Base-by-base conservation (phyloP, 1,140 invertebrate species). In the Diabrotica undecimpunctata region DNA sequence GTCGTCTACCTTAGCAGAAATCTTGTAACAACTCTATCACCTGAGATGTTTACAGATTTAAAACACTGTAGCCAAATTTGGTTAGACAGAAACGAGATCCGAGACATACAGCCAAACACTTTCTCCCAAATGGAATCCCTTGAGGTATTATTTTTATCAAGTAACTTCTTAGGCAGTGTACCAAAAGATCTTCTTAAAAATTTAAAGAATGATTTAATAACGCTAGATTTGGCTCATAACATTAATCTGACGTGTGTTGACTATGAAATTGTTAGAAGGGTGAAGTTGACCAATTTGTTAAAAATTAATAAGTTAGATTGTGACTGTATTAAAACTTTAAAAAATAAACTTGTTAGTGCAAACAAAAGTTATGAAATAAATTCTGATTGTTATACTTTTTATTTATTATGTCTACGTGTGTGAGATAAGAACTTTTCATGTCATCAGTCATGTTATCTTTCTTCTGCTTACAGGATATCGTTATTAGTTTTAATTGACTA, bases 1-100 rank as follows among this genome's bases (percentile, higher is more conserved):
- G 74, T 70, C 36, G 73, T 78, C 53, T 75, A 62, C 58, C 65
- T 78, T 9, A 73, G 70, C 54, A 74, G 72, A 56, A 78, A 78
- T 58, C 54, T 68, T 38, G 75, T 78, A n/a, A 50, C 64, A 6
- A 37, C 51, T 0, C 72, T 78, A 11, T 39, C 73, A 46, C 59
- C 64, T 2, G 41, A 72, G 5, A 71, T 74, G 5, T 74, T 78
- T 13, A 37, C 63, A 12, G 72, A 66, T 3, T 12, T 77, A 25
- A 55, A 66, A 11, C 35, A 66, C 50, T 61, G 77, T 10, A 67
- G 69, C 10, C 61, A 72, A 51, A 53, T 78, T 9, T 75, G 66
- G 55, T 59, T 78, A 13, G 71, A 72, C 37, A 69, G 71, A 9
- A 78, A 78, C 68, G 61, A 67, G 5, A 14, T 77, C 1, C 61